phyloP scores from a whole-genome alignment of 2,113 vertebrate species.

The Cromileptes altivelis region DNA sequence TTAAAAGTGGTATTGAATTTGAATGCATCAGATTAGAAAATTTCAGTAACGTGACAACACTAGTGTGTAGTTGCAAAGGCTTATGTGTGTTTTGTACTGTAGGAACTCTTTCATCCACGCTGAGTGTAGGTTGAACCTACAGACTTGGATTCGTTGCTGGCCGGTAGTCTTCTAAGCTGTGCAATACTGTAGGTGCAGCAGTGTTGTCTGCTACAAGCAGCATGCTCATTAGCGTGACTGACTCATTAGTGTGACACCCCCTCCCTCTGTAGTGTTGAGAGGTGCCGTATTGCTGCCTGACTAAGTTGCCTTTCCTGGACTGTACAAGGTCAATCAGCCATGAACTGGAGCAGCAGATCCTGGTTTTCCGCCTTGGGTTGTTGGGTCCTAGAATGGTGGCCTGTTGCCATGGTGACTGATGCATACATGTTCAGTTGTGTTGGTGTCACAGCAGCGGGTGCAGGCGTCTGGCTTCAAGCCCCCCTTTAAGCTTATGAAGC shows the following conservation, averaged over 20 bases:
- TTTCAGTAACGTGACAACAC: no score
- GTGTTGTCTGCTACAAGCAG: not conserved
- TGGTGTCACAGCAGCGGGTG: not conserved
- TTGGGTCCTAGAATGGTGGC: not conserved
- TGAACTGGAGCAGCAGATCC: slow-evolving; percentile 36
- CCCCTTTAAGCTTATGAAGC: not conserved
- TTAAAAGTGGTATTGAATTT: no score
- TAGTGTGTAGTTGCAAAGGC: not conserved
- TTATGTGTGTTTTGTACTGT: not conserved
- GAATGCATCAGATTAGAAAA: no score
- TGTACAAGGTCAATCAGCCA: slow-evolving; percentile 39
- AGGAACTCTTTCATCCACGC: not conserved
- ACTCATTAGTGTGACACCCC: slow-evolving; percentile 31
- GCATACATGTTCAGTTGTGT: slow-evolving; percentile 9
- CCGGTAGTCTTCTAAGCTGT: not conserved
- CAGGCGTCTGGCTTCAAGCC: not conserved
- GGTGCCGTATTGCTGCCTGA: slow-evolving; percentile 15
- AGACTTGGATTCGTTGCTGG: not conserved
- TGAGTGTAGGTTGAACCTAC: not conserved
- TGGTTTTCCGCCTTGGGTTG: not conserved
- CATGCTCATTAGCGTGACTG: slow-evolving; percentile 16
- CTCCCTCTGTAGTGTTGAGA: slow-evolving; percentile 10
- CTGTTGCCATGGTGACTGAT: slow-evolving; percentile 29
- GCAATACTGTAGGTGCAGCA: not conserved
- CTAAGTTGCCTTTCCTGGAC: slow-evolving; percentile 14